Evolutionary conservation across 2,113 vertebrate species (phyloP).

Genomic region (Thamnophis sirtalis): DNA sequence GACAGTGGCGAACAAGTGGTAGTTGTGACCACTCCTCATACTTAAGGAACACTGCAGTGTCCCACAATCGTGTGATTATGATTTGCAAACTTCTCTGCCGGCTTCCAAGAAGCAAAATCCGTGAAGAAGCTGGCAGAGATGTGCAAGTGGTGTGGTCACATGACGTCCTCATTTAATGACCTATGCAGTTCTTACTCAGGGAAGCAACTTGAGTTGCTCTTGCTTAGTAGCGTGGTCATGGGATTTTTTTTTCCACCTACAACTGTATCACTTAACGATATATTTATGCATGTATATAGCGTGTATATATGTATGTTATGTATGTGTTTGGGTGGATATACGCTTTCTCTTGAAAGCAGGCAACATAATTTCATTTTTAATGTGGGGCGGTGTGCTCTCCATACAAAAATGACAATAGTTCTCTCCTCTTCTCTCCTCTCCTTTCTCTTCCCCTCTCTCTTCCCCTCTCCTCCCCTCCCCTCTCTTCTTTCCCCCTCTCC

Average conservation of each 20-base stretch:
- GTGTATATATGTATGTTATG: too few species aligned
- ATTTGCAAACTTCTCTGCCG: background rate
- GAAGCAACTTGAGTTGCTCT: background rate
- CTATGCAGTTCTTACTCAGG: background rate
- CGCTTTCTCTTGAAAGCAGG: too few species aligned
- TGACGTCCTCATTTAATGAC: background rate
- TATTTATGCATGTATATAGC: too few species aligned
- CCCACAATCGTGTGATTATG: background rate
- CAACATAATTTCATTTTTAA: too few species aligned
- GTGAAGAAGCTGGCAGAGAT: background rate
- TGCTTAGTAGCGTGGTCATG: background rate
- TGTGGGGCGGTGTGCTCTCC: too few species aligned
- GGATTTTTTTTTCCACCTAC: background rate
- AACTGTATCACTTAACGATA: background rate
- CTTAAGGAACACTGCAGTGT: background rate
- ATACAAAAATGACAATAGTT: too few species aligned
- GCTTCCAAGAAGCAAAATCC: too few species aligned
- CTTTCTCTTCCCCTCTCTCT: too few species aligned
- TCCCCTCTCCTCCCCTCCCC: too few species aligned
- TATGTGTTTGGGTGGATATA: too few species aligned
- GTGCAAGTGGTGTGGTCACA: background rate
- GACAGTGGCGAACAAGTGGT: background rate
- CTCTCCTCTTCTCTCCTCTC: too few species aligned
- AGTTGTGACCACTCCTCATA: background rate
- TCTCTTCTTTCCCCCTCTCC: too few species aligned